A percentile compares a stretch with the other conserved stretches of the same genome.
phyloP scores from a whole-genome alignment of 2,888 invertebrate genomes.

The Patella caerulea region DNA sequence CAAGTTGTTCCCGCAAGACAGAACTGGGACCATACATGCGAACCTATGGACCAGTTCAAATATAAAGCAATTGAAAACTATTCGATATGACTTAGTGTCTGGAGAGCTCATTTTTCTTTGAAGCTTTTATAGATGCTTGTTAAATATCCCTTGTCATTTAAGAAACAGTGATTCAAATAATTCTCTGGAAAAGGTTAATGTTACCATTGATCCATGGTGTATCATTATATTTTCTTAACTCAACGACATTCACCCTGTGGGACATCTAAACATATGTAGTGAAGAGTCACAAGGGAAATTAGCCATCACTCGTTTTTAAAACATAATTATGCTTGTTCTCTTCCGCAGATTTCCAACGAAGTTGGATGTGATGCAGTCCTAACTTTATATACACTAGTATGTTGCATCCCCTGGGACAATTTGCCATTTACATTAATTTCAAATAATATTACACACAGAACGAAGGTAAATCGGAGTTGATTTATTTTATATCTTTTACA shows the following conservation, averaged over 20 bases:
- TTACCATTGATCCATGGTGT: conserved; percentile 27
- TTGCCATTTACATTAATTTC: too few species aligned
- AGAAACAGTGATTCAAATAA: conserved; percentile 7
- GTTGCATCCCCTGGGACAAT: too few species aligned
- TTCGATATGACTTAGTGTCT: background rate
- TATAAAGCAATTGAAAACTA: too few species aligned
- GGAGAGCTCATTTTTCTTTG: conserved; percentile 1
- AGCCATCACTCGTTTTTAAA: background rate
- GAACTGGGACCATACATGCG: too few species aligned
- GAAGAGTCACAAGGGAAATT: background rate
- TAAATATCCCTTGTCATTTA: conserved; percentile 10
- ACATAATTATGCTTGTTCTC: conserved; percentile 2
- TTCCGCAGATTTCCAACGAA: too few species aligned
- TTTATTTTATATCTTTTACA: too few species aligned
- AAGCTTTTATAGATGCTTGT: conserved; percentile 4
- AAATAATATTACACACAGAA: too few species aligned
- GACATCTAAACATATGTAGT: conserved; percentile 4
- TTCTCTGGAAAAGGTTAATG: conserved; percentile 34
- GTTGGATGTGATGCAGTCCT: too few species aligned
- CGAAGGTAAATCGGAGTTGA: too few species aligned
- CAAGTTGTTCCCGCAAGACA: too few species aligned
- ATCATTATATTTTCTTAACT: conserved; percentile 10
- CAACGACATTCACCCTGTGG: background rate
- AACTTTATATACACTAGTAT: too few species aligned
- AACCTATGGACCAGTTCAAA: too few species aligned